Conservation (phyloP, 2,797 vertebrate species). For the Poeciliopsis infans region DNA sequence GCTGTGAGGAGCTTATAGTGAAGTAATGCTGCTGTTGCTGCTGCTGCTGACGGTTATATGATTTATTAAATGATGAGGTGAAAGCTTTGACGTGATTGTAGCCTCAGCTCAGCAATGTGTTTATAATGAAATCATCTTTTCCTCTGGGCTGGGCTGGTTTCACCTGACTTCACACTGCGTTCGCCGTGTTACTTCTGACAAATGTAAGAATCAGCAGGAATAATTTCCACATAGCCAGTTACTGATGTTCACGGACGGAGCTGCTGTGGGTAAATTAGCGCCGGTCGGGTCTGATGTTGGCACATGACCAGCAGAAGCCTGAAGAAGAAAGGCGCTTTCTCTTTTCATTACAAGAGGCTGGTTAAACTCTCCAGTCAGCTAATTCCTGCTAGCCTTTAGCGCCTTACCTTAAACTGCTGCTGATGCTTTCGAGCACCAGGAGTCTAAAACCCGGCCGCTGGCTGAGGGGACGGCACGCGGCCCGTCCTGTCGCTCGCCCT, state of each 20-base stretch:
- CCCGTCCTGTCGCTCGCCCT: slow-evolving; percentile 50
- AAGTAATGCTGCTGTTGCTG: background rate
- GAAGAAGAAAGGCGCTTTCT: background rate
- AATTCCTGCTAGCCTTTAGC: background rate
- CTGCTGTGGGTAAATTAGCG: too few relatives aligned
- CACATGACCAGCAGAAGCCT: background rate
- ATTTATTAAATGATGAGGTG: background rate
- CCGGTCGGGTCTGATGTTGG: too few relatives aligned
- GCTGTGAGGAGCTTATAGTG: background rate
- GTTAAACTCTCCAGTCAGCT: background rate
- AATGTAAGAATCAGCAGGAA: background rate
- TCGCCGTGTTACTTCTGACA: background rate
- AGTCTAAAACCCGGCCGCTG: slow-evolving; percentile 2
- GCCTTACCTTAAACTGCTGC: background rate
- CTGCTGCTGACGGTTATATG: background rate
- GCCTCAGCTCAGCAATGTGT: background rate
- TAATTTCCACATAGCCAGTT: background rate
- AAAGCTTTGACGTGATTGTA: background rate
- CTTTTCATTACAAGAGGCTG: background rate
- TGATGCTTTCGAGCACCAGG: background rate
- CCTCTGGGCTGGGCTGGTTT: background rate
- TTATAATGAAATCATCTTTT: background rate
- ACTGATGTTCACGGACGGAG: too few relatives aligned
- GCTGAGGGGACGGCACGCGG: background rate
- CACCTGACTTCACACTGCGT: background rate